phyloP scores from a whole-genome alignment of 2,888 invertebrate genomes.

The Caprella mutica region DNA sequence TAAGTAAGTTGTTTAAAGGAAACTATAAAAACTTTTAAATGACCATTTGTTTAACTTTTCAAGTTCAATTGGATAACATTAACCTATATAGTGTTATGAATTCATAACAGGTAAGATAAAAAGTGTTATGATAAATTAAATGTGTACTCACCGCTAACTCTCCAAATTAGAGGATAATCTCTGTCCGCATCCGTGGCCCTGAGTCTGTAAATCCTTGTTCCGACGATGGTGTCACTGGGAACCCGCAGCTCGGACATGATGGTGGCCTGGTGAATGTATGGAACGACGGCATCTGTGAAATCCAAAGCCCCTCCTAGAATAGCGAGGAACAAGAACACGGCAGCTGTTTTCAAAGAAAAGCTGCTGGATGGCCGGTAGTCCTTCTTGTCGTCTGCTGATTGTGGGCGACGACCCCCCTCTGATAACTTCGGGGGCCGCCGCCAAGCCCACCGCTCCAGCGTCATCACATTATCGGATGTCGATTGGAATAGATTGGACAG shows the following conservation, averaged over 20 bases:
- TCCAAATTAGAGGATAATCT: conserved; percentile 73
- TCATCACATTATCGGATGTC: too few relatives aligned
- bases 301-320: background rate
- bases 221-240: conserved; percentile 41
- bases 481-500: too few relatives aligned
- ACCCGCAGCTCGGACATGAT: conserved; percentile 22
- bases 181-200: conserved; percentile 77
- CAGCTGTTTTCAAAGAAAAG: background rate
- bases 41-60: background rate
- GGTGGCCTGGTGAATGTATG: conserved; percentile 20
- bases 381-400: too few relatives aligned
- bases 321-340: conserved; percentile 2
- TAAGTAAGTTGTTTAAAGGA: background rate
- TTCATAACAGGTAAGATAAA: background rate
- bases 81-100: background rate
- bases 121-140: background rate
- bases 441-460: too few relatives aligned
- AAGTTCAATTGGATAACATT: background rate
- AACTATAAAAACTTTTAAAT: conserved; percentile 3
- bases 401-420: too few relatives aligned
- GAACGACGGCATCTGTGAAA: conserved; percentile 12
- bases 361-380: too few relatives aligned
- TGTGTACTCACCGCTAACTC: conserved; percentile 52
- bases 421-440: too few relatives aligned
- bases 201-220: conserved; percentile 73